These are phyloP conservation scores for Metellina segmentata DNA, from an alignment of 2,888 invertebrate species.

Conservation along the genomic window DNA sequence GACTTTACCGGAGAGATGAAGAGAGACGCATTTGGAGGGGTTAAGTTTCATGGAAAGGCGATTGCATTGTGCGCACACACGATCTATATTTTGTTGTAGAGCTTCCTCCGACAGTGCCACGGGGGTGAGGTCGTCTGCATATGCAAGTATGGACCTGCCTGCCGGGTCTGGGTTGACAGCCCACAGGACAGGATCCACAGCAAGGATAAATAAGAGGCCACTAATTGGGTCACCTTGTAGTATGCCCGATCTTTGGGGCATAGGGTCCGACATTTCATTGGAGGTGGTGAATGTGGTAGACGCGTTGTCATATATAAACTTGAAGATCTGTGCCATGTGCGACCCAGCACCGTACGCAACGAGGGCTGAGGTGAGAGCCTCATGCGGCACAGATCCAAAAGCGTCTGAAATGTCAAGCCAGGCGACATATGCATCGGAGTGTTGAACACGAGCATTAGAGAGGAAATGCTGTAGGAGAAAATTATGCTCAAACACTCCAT, in stretches of 20 bases:
- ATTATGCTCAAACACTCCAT: conserved; percentile 5
- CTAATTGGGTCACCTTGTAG: not conserved
- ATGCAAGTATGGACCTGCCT: not conserved
- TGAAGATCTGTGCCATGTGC: too few species aligned
- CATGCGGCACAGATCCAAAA: not conserved
- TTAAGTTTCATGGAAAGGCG: not conserved
- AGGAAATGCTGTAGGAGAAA: not conserved
- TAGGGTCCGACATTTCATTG: not conserved
- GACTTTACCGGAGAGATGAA: not conserved
- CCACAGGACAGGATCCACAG: not conserved
- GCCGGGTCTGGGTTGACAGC: not conserved
- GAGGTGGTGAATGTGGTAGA: not conserved
- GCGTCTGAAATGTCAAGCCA: not conserved
- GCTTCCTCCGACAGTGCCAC: not conserved
- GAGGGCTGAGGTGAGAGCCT: too few species aligned
- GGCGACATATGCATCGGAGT: not conserved
- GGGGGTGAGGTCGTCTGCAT: not conserved
- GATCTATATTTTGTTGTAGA: not conserved
- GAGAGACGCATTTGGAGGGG: not conserved
- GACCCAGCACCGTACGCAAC: too few species aligned
- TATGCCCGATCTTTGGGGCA: not conserved
- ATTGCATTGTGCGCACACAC: not conserved
- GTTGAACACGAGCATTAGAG: not conserved
- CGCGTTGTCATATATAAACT: not conserved
- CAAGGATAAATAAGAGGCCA: not conserved